Conservation (phyloP, 2,888 invertebrate species). For the Laothoe populi region DNA sequence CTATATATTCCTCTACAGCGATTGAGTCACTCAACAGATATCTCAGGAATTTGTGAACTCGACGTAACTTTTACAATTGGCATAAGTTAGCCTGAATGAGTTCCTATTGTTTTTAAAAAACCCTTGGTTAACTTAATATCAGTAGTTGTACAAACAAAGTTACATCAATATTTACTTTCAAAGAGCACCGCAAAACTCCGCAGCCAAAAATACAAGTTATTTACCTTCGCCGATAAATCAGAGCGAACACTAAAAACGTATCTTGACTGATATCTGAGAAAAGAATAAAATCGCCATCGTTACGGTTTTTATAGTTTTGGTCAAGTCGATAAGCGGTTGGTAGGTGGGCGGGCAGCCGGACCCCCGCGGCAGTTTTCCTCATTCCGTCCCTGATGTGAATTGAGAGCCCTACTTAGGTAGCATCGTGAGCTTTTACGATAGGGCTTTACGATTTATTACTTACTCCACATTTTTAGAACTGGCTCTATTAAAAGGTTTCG, state of each 20-base stretch:
- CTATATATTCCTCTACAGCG: too few species aligned
- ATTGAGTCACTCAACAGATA: too few species aligned
- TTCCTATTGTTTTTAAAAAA: too few species aligned
- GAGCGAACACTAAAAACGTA: slow-evolving; percentile 24
- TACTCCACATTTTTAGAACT: slow-evolving; percentile 46
- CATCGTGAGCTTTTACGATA: slow-evolving; percentile 49
- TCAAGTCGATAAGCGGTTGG: slow-evolving; percentile 24
- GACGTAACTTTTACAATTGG: too few species aligned
- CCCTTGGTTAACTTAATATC: too few species aligned
- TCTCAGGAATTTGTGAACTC: too few species aligned
- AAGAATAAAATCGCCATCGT: slow-evolving; percentile 25
- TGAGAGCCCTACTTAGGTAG: slow-evolving; percentile 41
- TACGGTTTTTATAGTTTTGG: slow-evolving; percentile 25
- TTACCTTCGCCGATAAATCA: slow-evolving; percentile 18
- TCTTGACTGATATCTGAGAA: slow-evolving; percentile 23
- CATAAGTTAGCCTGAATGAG: too few species aligned
- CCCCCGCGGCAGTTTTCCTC: slow-evolving; percentile 25
- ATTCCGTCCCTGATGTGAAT: slow-evolving; percentile 25
- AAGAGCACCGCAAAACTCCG: neutral
- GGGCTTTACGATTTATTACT: slow-evolving; percentile 49
- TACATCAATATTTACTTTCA: neutral
- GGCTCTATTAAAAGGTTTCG: slow-evolving; percentile 29
- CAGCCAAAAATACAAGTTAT: slow-evolving; percentile 21
- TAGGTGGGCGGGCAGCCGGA: slow-evolving; percentile 22
- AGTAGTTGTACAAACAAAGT: neutral